Evolutionary conservation across 2,113 vertebrate genomes (phyloP).

Genomic region (Furnarius figulus): DNA sequence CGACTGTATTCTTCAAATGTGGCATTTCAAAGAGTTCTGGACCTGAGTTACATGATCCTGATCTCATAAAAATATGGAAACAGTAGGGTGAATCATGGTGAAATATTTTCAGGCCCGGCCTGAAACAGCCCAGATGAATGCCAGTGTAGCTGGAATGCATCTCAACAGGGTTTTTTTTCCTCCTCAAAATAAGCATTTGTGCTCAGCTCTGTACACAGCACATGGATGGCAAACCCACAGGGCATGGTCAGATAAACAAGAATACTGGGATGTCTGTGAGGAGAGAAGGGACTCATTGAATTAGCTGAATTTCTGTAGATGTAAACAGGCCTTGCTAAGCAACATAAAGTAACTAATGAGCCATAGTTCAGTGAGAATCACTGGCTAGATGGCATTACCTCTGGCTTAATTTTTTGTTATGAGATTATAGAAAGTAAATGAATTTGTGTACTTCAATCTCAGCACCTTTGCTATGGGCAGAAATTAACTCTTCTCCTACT

Average conservation of each 20-base stretch:
- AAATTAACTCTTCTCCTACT: neutral
- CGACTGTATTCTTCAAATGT: neutral
- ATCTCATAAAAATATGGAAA: neutral
- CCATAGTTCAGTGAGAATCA: neutral
- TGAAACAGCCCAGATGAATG: neutral
- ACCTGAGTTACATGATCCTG: neutral
- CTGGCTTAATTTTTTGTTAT: neutral
- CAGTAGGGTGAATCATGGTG: neutral
- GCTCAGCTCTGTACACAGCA: neutral
- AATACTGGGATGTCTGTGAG: conserved; percentile 5
- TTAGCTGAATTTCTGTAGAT: neutral
- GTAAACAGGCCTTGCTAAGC: conserved; percentile 31
- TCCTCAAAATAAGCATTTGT: neutral
- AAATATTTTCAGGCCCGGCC: neutral
- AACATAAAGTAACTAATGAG: conserved; percentile 18
- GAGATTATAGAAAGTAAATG: neutral
- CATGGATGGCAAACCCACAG: neutral
- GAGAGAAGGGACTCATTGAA: conserved; percentile 30
- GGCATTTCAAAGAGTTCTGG: neutral
- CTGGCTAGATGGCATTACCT: neutral
- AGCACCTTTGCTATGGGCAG: neutral
- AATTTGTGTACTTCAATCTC: neutral
- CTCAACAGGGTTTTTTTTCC: neutral
- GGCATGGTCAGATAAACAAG: conserved; percentile 12
- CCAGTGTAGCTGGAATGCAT: neutral